A percentile compares a stretch with the other conserved stretches of the same genome.
These are phyloP conservation scores for Papilio elwesi DNA, from an alignment of 2,888 invertebrate genomes.

Conservation along the genomic window DNA sequence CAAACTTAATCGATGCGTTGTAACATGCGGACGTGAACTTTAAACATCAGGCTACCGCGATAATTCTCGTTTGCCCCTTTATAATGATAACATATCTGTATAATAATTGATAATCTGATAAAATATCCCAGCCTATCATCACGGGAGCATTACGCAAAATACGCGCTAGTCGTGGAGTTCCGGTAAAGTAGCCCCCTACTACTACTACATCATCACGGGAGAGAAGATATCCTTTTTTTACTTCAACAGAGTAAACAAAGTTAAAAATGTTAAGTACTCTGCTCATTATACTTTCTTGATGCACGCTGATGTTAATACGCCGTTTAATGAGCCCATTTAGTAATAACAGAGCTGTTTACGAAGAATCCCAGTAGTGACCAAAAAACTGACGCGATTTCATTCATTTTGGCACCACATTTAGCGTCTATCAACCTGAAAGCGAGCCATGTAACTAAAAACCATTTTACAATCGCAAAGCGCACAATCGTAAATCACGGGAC, in stretches of 20 bases:
- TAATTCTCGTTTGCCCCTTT: too few species aligned
- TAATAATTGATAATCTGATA: too few species aligned
- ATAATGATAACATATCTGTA: too few species aligned
- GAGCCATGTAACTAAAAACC: slow-evolving; percentile 72
- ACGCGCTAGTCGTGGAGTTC: too few species aligned
- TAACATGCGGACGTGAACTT: too few species aligned
- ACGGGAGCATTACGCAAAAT: too few species aligned
- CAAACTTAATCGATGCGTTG: too few species aligned
- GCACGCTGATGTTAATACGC: slow-evolving; percentile 20
- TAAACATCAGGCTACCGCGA: too few species aligned
- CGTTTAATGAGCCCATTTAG: slow-evolving; percentile 18
- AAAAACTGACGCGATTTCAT: slow-evolving; percentile 71
- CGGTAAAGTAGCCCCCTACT: too few species aligned
- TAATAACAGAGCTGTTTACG: slow-evolving; percentile 40
- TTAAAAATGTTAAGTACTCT: background rate
- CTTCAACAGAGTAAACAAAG: background rate
- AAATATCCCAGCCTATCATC: background rate
- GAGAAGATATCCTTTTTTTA: background rate
- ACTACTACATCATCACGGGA: background rate
- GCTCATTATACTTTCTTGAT: slow-evolving; percentile 1
- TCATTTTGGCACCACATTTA: slow-evolving; percentile 81
- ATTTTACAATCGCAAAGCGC: slow-evolving; percentile 70
- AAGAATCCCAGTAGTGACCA: slow-evolving; percentile 41
- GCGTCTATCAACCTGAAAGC: slow-evolving; percentile 70
- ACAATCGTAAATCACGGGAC: slow-evolving; percentile 73